Percentiles rank a stretch among this genome's conserved stretches.
phyloP scores from a whole-genome alignment of 2,888 invertebrate species.

The Synergus laeviventris region DNA sequence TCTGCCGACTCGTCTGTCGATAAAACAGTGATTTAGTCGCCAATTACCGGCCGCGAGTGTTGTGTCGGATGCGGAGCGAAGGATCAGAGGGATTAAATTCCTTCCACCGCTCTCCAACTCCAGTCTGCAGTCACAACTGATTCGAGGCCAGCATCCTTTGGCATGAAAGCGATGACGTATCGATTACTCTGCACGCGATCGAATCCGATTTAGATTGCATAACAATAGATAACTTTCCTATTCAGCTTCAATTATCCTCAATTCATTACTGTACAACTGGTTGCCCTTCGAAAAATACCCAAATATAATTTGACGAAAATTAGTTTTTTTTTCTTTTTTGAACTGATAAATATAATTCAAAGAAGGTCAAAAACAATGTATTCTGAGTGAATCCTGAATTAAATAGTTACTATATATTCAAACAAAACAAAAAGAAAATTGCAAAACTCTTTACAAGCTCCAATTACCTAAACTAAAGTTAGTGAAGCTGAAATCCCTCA shows the following conservation, averaged over 20 bases:
- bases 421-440: background rate
- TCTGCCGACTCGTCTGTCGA: slow-evolving; percentile 31
- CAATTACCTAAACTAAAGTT: background rate
- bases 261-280: background rate
- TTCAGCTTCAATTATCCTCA: slow-evolving; percentile 1
- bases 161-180: slow-evolving; percentile 48
- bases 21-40: slow-evolving; percentile 40
- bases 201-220: slow-evolving; percentile 50
- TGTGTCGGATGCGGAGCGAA: slow-evolving; percentile 23
- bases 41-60: slow-evolving; percentile 40
- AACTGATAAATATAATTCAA: too few relatives aligned
- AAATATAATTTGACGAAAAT: too few relatives aligned
- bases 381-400: background rate
- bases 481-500: background rate
- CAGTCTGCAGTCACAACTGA: slow-evolving; percentile 29
- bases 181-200: slow-evolving; percentile 50
- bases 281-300: too few relatives aligned
- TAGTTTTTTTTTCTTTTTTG: too few relatives aligned
- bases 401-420: background rate
- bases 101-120: slow-evolving; percentile 34
- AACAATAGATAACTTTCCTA: slow-evolving; percentile 42
- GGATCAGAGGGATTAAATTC: slow-evolving; percentile 40
- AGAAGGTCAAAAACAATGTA: too few relatives aligned
- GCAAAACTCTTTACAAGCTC: background rate
- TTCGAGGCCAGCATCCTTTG: slow-evolving; percentile 47